These are phyloP conservation scores for Netelia inedita DNA, from an alignment of 2,888 invertebrate species.

Conservation along the genomic window DNA sequence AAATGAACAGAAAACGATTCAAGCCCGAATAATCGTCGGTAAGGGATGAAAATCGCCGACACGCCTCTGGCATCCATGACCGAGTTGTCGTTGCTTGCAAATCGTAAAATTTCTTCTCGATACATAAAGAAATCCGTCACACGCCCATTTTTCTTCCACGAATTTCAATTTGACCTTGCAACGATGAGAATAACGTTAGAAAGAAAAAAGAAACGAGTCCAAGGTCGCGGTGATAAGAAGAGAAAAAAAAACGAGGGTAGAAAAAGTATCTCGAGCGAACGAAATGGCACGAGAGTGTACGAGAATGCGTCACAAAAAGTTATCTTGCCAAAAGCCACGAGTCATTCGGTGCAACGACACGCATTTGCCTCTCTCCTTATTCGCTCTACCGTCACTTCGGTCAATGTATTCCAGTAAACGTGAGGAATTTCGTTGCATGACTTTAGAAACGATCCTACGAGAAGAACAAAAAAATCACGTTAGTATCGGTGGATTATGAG, in stretches of 20 bases:
- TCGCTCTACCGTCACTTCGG: slow-evolving; percentile 10
- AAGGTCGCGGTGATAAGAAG: slow-evolving; percentile 38
- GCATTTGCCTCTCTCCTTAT: background rate
- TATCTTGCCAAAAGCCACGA: background rate
- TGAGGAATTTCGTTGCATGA: slow-evolving; percentile 41
- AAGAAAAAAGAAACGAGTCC: slow-evolving; percentile 55
- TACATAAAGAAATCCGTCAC: slow-evolving; percentile 19
- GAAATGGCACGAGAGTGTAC: background rate
- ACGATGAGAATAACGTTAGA: slow-evolving; percentile 25
- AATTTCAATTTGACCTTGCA: slow-evolving; percentile 28
- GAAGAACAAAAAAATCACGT: slow-evolving; percentile 5
- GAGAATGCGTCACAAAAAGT: background rate
- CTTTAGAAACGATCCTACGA: slow-evolving; percentile 20
- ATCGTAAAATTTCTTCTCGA: slow-evolving; percentile 40
- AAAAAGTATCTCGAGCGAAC: background rate
- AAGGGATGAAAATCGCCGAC: slow-evolving; percentile 43
- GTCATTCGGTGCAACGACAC: slow-evolving; percentile 7
- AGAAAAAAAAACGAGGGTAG: slow-evolving; percentile 10
- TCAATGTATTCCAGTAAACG: slow-evolving; percentile 49
- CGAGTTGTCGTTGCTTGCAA: slow-evolving; percentile 30
- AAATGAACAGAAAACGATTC: slow-evolving; percentile 1
- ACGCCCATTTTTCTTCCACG: slow-evolving; percentile 28
- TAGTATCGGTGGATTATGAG: background rate
- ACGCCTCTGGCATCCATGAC: slow-evolving; percentile 12
- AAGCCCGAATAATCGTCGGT: slow-evolving; percentile 3